Percentiles rank a stretch among this genome's conserved stretches.
phyloP scores from a whole-genome alignment of 1,140 invertebrate genomes.

The Drosophila trapezifrons region DNA sequence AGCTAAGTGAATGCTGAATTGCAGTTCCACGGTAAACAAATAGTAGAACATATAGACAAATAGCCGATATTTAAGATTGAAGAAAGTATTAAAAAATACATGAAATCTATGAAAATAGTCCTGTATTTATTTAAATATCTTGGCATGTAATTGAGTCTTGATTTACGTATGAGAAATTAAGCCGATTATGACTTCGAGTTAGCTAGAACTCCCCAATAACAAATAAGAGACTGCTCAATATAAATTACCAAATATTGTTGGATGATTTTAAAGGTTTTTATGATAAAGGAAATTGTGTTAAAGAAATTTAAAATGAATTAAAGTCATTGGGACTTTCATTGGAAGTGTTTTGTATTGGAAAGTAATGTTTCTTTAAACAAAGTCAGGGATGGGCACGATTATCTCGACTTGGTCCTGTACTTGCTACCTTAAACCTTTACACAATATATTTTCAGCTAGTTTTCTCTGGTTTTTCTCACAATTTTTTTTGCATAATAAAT shows the following conservation, averaged over 20 bases:
- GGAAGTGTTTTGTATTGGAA: background rate
- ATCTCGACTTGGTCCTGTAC: background rate
- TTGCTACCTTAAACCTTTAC: background rate
- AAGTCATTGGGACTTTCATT: background rate
- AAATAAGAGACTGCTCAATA: no score
- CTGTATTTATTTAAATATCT: background rate
- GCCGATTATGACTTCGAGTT: no score
- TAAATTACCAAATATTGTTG: background rate
- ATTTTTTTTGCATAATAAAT: background rate
- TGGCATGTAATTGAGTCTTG: no score
- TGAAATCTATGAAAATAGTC: background rate
- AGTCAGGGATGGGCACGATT: no score
- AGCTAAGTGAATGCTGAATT: conserved; percentile 33
- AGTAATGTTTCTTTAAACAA: background rate
- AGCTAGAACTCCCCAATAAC: no score
- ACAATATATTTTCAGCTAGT: no score
- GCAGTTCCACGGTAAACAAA: conserved; percentile 2
- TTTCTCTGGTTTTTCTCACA: no score
- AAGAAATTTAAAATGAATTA: background rate
- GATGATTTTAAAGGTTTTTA: no score
- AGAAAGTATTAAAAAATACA: background rate
- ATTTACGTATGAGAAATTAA: no score
- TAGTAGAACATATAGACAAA: background rate
- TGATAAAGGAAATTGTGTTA: no score
- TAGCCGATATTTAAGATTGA: no score